Percentiles rank a stretch among this genome's conserved stretches.
Conservation (phyloP, 2,888 invertebrate genomes). For the Cetonia aurata region DNA sequence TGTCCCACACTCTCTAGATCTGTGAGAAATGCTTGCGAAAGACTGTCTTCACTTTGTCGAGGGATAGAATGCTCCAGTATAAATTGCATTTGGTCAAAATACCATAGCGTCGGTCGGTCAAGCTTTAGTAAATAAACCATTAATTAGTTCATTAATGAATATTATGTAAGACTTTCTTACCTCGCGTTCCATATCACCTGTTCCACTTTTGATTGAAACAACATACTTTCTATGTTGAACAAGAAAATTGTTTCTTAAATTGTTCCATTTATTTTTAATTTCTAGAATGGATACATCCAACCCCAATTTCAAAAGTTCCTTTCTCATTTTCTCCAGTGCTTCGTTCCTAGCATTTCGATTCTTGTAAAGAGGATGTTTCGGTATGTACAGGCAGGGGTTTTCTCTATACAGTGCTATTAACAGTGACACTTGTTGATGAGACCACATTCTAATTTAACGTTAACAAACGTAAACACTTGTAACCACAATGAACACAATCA, state of each 20-base stretch:
- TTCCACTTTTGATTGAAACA: neutral
- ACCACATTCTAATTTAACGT: no score
- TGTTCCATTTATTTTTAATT: conserved; percentile 9
- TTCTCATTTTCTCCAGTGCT: neutral
- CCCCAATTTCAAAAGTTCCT: neutral
- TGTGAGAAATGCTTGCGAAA: neutral
- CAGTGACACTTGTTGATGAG: neutral
- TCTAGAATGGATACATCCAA: neutral
- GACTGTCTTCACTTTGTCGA: neutral
- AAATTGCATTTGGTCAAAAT: neutral
- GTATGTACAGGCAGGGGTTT: neutral
- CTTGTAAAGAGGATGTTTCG: neutral
- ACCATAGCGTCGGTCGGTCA: neutral
- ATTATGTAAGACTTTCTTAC: neutral
- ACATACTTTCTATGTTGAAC: conserved; percentile 3
- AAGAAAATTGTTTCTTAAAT: neutral
- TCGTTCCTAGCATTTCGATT: neutral
- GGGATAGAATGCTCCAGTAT: neutral
- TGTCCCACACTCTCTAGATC: neutral
- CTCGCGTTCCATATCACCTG: neutral
- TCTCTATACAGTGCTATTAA: neutral
- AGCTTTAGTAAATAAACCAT: neutral
- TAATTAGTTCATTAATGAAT: no score
- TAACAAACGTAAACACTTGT: no score
- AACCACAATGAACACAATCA: no score